Base-by-base conservation (phyloP, 53 echinoderm and acorn worm genomes). In the Echinometra lucunter region DNA sequence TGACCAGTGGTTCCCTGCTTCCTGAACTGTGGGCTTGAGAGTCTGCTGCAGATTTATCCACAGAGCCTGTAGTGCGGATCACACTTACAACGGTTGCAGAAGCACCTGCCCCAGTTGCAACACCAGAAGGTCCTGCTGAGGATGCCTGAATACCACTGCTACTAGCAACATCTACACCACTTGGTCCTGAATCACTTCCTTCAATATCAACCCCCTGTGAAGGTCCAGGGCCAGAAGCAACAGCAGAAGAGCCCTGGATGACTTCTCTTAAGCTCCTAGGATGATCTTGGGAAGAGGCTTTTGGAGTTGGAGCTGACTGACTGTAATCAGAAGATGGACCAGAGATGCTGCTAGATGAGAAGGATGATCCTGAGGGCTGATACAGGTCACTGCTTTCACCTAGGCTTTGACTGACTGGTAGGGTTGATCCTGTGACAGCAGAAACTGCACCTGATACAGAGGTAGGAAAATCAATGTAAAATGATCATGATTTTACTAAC, bases 11-110 rank as follows among this genome's bases (percentile, higher is more conserved):
- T 53, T 92, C 93, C 57, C 95, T 69, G 56, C 95, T 95, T 37
- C 57, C 78, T 49, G 74, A 66, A 35, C 25, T 58, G 32, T 91
- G 74, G 78, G 63, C 75, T 75, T 74, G 90, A 78, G 74, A 63
- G 44, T 74, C 91, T 57, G 35, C 66, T 38, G 81, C 94, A n/a
- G 97, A 95, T 28, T 96, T 96, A 57, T 98, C 98, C 38, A 97
- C 99, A 23, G 95, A 91, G 23, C 99, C 99, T 0, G 98, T 98
- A 15, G 99, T 97, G 15, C 99, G 96, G 55, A 99, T 99, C 23
- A 99, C 99, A 44, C 97, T 97, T n/a, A 99, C 99, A 58, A 89
- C 75, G 18, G 94, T 63, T 17, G 89, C 74, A 30, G 89, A 63
- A 55, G 94, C 80, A 58, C 89, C 88, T 63, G 57, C 96, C 47